Evolutionary conservation across 2,113 vertebrate species (phyloP).

Genomic region (Rissa tridactyla): DNA sequence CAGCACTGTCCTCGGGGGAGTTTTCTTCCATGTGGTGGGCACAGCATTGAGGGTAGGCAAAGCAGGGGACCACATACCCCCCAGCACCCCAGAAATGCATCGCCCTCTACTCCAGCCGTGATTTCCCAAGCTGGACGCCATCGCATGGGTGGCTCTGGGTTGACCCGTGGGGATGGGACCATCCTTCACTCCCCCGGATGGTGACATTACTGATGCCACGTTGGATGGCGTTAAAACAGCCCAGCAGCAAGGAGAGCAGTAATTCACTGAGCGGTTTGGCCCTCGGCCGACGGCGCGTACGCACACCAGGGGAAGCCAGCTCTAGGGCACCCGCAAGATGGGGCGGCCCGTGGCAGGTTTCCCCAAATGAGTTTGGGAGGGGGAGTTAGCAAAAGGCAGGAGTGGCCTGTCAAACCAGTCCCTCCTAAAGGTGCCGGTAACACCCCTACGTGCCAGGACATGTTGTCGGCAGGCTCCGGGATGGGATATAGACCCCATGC

Average conservation of each 20-base stretch:
- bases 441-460: background rate
- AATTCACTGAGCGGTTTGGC: background rate
- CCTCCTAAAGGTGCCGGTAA: background rate
- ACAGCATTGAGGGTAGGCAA: accelerated
- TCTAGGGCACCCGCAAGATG: background rate
- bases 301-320: background rate
- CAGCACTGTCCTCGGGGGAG: accelerated
- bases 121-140: background rate
- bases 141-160: background rate
- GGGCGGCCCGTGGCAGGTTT: background rate
- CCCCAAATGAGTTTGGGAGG: background rate
- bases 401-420: constrained; percentile 19
- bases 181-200: background rate
- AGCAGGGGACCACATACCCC: background rate
- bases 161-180: background rate
- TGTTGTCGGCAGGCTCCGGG: accelerated
- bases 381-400: background rate
- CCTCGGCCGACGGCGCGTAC: accelerated
- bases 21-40: background rate
- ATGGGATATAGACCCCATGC: background rate
- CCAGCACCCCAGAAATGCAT: background rate
- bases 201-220: background rate
- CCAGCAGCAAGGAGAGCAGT: background rate
- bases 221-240: background rate
- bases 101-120: background rate